Evolutionary conservation across 2,113 vertebrate genomes (phyloP).

Genomic region (Aythya baeri): DNA sequence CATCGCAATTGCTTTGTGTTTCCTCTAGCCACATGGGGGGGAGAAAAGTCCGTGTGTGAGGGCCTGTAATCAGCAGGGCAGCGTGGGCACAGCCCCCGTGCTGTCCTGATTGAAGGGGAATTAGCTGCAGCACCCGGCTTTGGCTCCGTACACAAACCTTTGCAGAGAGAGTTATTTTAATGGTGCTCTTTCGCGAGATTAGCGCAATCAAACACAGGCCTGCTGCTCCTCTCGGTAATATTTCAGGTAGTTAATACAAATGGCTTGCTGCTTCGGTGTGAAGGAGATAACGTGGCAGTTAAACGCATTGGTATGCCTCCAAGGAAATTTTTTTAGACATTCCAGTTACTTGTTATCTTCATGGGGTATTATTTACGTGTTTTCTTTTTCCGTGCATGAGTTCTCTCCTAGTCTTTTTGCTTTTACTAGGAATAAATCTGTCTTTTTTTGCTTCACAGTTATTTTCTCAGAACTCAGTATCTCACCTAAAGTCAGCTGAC

Average conservation of each 20-base stretch:
- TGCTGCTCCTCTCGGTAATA: neutral
- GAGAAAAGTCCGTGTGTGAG: neutral
- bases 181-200: neutral
- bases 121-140: neutral
- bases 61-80: neutral
- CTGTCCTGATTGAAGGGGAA: neutral
- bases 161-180: neutral
- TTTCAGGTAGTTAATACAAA: conserved; percentile 5
- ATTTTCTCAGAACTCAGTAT: neutral
- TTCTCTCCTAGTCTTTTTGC: conserved; percentile 9
- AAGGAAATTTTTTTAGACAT: neutral
- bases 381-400: conserved; percentile 14
- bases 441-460: neutral
- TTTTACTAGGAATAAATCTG: neutral
- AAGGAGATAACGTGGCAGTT: conserved; percentile 3
- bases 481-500: neutral
- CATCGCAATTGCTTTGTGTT: neutral
- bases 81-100: neutral
- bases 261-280: neutral
- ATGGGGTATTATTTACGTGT: neutral
- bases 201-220: neutral
- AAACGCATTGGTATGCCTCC: neutral
- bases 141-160: neutral
- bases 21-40: neutral
- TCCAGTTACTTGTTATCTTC: neutral